Base-by-base conservation (phyloP, 2,113 vertebrate genomes). In the Callipepla squamata region DNA sequence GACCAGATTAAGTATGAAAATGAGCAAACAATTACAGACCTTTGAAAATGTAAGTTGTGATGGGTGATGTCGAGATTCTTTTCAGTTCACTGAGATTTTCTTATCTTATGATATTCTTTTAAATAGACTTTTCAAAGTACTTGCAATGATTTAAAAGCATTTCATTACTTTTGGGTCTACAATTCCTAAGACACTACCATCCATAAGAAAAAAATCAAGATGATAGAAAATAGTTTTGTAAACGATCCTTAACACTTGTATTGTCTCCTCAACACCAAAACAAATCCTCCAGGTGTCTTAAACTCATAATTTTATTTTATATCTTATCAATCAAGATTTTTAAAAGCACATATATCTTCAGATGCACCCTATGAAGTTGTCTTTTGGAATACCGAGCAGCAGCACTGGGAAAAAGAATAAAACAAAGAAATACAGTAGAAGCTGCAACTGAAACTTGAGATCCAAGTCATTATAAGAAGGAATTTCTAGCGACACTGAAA, bases 241-340 rank as follows among this genome's bases (percentile, higher is more conserved):
- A 19, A 21, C 20, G 17, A 3, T 1, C 0, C 2, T 59, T 72
- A 66, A 48, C 9, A 19, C 61, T n/a, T 51, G 3, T 19, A 17
- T 40, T 80, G 3, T 65, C 7, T 75, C 23, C 25, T 55, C 9
- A 20, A 2, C 15, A 80, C 11, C 21, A 63, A 70, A 55, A 21
- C 10, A 67, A 79, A 34, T 2, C 3, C 21, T 76, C 4, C 8
- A 4, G 22, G 13, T 5, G 81, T 66, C 32, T 65, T 69, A 26
- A 1, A 30, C 20, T 13, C 3, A 8, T 13, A 70, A 50, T 28
- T 51, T 30, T 18, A 1, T 68, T 85, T 69, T 69, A 93, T 26
- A 42, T 0, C 17, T 2, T 57, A 7, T 89, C 59, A 72, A 81
- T 7, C 3, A 85, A 13, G 6, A 36, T 30, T 2, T 72, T 89